Conservation (phyloP, 2,888 invertebrate genomes). For the Barypeithes pellucidus region DNA sequence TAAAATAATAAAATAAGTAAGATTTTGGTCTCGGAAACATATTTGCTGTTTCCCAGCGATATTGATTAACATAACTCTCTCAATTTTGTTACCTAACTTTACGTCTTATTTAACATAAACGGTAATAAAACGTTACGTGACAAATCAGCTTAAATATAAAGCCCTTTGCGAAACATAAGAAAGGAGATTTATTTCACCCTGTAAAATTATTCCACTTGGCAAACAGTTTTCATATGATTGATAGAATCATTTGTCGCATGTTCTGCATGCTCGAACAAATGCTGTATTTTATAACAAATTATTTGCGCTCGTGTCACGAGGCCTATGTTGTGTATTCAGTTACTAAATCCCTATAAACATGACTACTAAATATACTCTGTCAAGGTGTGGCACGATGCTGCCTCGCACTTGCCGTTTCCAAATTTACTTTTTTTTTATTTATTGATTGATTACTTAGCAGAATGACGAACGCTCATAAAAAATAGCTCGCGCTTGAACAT, state of each 20-base stretch:
- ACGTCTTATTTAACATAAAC: conserved; percentile 3
- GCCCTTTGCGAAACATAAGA: conserved; percentile 6
- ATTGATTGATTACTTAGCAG: no score
- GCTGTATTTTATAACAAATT: conserved; percentile 36
- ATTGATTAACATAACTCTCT: background rate
- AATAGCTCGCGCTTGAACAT: no score
- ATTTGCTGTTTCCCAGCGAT: no score
- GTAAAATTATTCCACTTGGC: conserved; percentile 28
- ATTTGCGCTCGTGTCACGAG: conserved; percentile 29
- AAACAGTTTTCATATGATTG: conserved; percentile 37
- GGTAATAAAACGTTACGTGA: conserved; percentile 1
- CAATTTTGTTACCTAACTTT: background rate
- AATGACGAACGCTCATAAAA: no score
- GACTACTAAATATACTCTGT: background rate
- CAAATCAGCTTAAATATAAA: conserved; percentile 2
- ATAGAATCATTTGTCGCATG: conserved; percentile 35
- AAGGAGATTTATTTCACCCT: conserved; percentile 12
- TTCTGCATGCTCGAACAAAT: conserved; percentile 35
- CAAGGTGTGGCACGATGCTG: no score
- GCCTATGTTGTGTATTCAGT: background rate
- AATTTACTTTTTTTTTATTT: no score
- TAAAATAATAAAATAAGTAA: no score
- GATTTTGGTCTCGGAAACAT: no score
- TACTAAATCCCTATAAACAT: background rate
- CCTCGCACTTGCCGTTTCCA: no score